Conservation (phyloP, 2,888 invertebrate species). For the Creontiades dilutus region DNA sequence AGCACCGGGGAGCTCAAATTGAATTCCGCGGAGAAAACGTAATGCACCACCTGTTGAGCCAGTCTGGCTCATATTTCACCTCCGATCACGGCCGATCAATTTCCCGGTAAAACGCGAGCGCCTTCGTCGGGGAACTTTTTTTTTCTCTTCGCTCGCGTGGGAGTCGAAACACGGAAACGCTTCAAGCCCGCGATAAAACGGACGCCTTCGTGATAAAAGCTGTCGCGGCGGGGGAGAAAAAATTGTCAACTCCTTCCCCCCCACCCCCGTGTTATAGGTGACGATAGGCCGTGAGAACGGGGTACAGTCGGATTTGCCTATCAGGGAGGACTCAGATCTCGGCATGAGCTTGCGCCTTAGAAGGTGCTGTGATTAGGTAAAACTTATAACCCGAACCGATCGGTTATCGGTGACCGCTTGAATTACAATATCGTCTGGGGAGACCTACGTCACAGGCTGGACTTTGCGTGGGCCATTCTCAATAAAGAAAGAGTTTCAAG, state of each 20-base stretch:
- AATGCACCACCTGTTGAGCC: slow-evolving; percentile 53
- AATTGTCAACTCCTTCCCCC: slow-evolving; percentile 1
- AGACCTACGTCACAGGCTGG: too few species aligned
- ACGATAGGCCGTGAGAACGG: slow-evolving; percentile 8
- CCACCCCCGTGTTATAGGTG: neutral
- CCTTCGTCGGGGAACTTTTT: neutral
- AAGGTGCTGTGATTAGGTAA: too few species aligned
- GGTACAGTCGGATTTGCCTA: slow-evolving; percentile 3
- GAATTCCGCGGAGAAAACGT: slow-evolving; percentile 12
- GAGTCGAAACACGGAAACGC: slow-evolving; percentile 42
- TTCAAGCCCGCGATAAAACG: neutral
- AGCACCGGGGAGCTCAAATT: neutral
- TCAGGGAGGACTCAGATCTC: neutral
- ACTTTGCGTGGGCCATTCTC: too few species aligned
- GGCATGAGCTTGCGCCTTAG: neutral
- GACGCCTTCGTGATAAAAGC: neutral
- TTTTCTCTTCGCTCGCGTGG: neutral
- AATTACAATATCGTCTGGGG: too few species aligned
- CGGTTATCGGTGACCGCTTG: too few species aligned
- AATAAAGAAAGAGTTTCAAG: too few species aligned
- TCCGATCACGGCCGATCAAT: neutral
- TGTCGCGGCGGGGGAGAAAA: neutral
- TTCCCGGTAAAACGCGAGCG: neutral
- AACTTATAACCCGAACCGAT: too few species aligned
- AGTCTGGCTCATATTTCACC: neutral